Conservation (phyloP, 2,797 vertebrate genomes). For the Myotis vivesi region DNA sequence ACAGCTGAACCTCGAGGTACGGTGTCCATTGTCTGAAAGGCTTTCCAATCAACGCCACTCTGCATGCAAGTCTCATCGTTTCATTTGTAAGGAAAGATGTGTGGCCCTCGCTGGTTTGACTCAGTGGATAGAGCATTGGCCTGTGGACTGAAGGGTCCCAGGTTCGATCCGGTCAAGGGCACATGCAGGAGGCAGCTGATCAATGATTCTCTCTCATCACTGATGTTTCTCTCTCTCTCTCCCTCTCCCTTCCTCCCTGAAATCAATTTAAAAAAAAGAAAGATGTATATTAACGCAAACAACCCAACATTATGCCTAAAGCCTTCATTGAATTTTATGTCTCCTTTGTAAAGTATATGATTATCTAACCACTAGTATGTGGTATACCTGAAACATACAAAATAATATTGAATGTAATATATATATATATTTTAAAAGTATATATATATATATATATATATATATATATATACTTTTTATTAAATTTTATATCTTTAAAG, state of each 20-base stretch:
- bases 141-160: too few species aligned
- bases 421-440: too few species aligned
- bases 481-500: not conserved
- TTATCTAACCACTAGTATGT: not conserved
- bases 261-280: too few species aligned
- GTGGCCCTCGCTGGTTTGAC: too few species aligned
- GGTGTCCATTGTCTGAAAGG: not conserved
- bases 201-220: too few species aligned
- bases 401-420: not conserved
- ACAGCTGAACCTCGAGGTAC: slow-evolving; percentile 90
- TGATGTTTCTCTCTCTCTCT: too few species aligned
- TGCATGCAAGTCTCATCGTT: not conserved
- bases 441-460: too few species aligned
- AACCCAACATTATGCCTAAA: not conserved
- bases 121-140: too few species aligned
- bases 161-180: too few species aligned
- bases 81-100: not conserved
- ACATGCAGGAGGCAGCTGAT: too few species aligned
- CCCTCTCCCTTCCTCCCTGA: too few species aligned
- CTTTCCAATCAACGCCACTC: not conserved
- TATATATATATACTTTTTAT: not conserved
- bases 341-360: not conserved
- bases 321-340: not conserved
- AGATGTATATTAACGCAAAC: not conserved
- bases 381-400: not conserved